phyloP scores from a whole-genome alignment of 2,888 invertebrate species.

The Trissoscelio sp. region DNA sequence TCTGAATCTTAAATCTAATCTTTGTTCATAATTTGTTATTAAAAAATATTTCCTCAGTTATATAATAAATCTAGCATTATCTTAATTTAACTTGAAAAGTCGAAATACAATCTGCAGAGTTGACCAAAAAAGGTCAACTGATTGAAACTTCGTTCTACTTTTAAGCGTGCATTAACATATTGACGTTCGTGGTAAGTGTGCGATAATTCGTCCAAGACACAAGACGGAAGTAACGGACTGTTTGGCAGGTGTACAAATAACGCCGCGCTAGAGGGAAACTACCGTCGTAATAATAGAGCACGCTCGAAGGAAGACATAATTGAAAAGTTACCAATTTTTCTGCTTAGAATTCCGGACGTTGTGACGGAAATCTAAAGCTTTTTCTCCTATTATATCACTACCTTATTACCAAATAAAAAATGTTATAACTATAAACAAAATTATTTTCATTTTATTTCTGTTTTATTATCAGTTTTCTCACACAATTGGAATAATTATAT shows the following conservation, averaged over 20 bases:
- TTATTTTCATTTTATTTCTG: no score
- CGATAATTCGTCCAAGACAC: conserved; percentile 63
- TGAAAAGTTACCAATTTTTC: conserved; percentile 59
- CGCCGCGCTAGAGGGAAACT: conserved; percentile 64
- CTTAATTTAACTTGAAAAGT: no score
- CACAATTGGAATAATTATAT: no score
- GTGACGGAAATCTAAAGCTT: conserved; percentile 11
- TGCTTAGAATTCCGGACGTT: conserved; percentile 40
- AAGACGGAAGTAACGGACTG: conserved; percentile 72
- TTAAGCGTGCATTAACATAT: conserved; percentile 54
- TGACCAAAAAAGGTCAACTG: not conserved
- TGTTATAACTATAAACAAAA: no score
- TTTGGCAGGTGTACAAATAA: conserved; percentile 74
- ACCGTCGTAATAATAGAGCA: conserved; percentile 72
- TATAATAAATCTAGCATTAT: no score
- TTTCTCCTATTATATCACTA: no score
- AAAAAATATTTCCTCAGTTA: no score
- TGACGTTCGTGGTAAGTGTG: conserved; percentile 53
- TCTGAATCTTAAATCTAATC: no score
- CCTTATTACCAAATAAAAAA: no score
- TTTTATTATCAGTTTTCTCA: no score
- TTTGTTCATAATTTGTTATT: no score
- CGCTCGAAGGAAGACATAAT: conserved; percentile 55
- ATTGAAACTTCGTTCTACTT: conserved; percentile 42
- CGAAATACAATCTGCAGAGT: no score